Evolutionary conservation across 1,140 invertebrate genomes (phyloP), one percentile per base, ranked within the genome.

Genomic region (Trichomalopsis sarcophagae): DNA sequence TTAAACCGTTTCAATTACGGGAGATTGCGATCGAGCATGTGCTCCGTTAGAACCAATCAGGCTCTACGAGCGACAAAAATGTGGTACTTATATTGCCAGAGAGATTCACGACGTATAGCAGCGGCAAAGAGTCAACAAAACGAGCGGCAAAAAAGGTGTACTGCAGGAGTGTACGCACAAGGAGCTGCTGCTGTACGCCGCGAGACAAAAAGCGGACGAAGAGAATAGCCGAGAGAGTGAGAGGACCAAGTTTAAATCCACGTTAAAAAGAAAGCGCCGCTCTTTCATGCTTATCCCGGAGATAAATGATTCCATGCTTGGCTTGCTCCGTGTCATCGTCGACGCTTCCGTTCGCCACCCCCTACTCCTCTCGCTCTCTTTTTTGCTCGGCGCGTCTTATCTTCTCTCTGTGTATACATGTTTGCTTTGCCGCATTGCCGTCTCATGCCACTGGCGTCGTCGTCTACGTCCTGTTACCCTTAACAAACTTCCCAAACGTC

Each of bases 241-340:
- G 36, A 82, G 6, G 68, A n/a, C 36, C 0, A 80, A 89, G 86
- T 91, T 89, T 89, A 90, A 91, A 90, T 90, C 87, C 88, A 89
- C 87, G 87, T 90, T 82, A 88, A 89, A 86, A 87, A 71, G 89
- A 89, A 87, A 89, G 80, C 87, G 88, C 87, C 89, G 88, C 90
- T 87, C 86, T 91, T 90, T 88, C 86, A 88, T 89, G 88, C 87
- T 91, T 91, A 92, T 91, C 89, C 89, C 86, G 86, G 90, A 92
- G 91, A 93, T 93, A 92, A 92, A 92, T 93, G 92, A 93, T 93
- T 93, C 91, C 89, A 92, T 91, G 91, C 91, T 91, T 89, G 88
- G 90, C 90, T 92, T 91, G 88, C 87, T 90, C 89, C 90, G 87
- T 90, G 91, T 92, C 91, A 92, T 93, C 90, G 88, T 90, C 87